Evolutionary conservation across 1,140 invertebrate genomes (phyloP), one percentile per base, ranked within the genome.

Genomic region (Anastrepha ludens): DNA sequence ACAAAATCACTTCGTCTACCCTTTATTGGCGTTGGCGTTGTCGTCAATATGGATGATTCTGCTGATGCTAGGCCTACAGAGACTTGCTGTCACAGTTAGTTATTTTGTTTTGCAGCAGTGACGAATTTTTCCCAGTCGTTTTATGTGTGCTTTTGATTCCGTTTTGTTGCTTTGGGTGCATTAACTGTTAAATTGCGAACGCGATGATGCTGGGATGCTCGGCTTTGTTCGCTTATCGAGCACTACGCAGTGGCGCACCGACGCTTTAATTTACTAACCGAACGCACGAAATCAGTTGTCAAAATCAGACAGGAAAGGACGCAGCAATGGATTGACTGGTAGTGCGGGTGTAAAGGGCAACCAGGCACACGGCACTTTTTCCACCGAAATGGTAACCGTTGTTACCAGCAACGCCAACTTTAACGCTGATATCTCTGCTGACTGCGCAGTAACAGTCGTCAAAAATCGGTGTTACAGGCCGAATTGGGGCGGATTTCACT

Each of bases 401-500:
- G 47, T 55, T 41, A n/a, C 74, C 17, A 55, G 47, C n/a, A 81
- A 81, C 74, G 47, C n/a, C 17, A 74, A 47, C 41, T 11, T 74
- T 74, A 74, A 17, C 67, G 67, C 67, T 44, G 39, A 47, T 44
- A 81, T 81, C 47, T 81, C 74, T 55, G 74, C 55, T 47, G 74
- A 81, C 74, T 55, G 74, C 74, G 74, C 74, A 81, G 74, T 81
- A 81, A 74, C 9, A 74, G 70, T 74, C 17, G 70, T n/a, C 41
- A n/a, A n/a, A 47, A 50, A 81, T 81, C 74, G 74, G 7, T 58
- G n/a, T 55, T 81, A 7, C 74, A 81, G 74, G 74, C 55, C n/a
- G 47, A 81, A 20, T 81, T 55, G 9, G 74, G 74, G 74, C 47
- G 74, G 47, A 81, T 81, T 81, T 81, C 74, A 55, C 44, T 81